Base-by-base conservation (phyloP, 2,113 vertebrate genomes). In the Semicossyphus pulcher region DNA sequence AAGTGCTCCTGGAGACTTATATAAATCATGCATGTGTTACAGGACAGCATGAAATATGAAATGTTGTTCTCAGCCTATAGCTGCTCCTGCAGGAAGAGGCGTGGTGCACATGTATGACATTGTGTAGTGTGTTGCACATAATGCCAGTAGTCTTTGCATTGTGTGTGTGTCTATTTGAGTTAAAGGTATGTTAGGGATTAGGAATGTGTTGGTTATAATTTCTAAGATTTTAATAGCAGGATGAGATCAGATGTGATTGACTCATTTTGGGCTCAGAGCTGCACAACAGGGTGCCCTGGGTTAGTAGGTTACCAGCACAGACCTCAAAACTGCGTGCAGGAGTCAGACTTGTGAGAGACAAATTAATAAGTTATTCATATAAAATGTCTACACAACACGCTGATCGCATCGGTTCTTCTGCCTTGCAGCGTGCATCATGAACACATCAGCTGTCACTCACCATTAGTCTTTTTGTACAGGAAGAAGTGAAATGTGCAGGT, bases 1-100 rank as follows among this genome's bases (percentile, higher is more conserved):
- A 65, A 36, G 26, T 51, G 42, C 42, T 59, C 1, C 37, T 14
- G 32, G 0, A 71, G 64, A 45, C 37, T 34, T 28, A 45, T 41
- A 52, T 44, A 32, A 67, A 48, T 51, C 56, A 45, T 60, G 48
- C 69, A 69, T 63, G 75, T 62, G 49, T 41, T 42, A 16, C 4
- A 81, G 62, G 36, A 10, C 44, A 34, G 25, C 23, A 51, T 71
- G 20, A 59, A 45, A 49, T 70, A 45, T 70, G 39, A 51, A 56
- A 34, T 65, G 51, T 70, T 26, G 62, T 15, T 28, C 29, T 18
- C 25, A 45, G 28, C 15, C 51, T 54, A 21, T 39, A 14, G 41
- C 25, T 72, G 48, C 44, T 29, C 14, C 44, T 45, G 28, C 47
- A 29, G 57, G 52, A 7, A 26, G 37, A 65, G 53, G 54, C 3